Percentiles rank a stretch among this genome's conserved stretches.
These are phyloP conservation scores for Celastrina argiolus DNA, from an alignment of 2,888 invertebrate species.

Conservation along the genomic window DNA sequence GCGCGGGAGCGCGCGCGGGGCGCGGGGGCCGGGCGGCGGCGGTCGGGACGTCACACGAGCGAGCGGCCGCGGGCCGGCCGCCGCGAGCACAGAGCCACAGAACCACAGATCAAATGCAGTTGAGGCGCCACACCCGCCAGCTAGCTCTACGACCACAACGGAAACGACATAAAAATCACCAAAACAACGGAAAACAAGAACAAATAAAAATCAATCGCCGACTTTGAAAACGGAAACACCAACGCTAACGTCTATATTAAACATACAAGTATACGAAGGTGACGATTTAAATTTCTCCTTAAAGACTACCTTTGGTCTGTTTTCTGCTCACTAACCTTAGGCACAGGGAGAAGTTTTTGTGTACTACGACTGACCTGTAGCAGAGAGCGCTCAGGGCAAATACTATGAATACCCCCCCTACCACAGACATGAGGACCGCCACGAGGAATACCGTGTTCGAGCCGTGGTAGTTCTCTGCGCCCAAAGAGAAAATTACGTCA, in stretches of 20 bases:
- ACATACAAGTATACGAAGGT: slow-evolving; percentile 78
- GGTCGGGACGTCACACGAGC: slow-evolving; percentile 35
- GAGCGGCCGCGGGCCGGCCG: slow-evolving; percentile 44
- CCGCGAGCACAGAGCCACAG: slow-evolving; percentile 60
- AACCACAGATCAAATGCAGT: slow-evolving; percentile 78
- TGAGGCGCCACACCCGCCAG: slow-evolving; percentile 71
- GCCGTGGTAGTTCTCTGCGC: slow-evolving; percentile 96
- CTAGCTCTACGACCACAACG: slow-evolving; percentile 75
- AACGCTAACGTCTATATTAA: slow-evolving; percentile 76
- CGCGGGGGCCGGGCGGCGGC: slow-evolving; percentile 33
- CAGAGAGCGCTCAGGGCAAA: slow-evolving; percentile 99
- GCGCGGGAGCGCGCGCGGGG: slow-evolving; percentile 32
- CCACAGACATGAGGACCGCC: slow-evolving; percentile 98
- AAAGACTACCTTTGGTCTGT: slow-evolving; percentile 84
- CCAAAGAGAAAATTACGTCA: slow-evolving; percentile 67
- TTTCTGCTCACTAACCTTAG: slow-evolving; percentile 98
- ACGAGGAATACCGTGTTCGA: slow-evolving; percentile 98
- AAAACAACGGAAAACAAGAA: slow-evolving; percentile 54
- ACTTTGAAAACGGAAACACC: slow-evolving; percentile 73
- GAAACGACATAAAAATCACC: slow-evolving; percentile 62
- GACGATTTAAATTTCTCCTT: slow-evolving; percentile 77
- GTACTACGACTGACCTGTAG: slow-evolving; percentile 99
- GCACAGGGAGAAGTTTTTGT: slow-evolving; percentile 99
- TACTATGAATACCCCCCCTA: slow-evolving; percentile 99
- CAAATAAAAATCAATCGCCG: slow-evolving; percentile 68